Evolutionary conservation across 2,888 invertebrate genomes (phyloP), one percentile per base, ranked within the genome.

Genomic region (Lathronympha strigana): DNA sequence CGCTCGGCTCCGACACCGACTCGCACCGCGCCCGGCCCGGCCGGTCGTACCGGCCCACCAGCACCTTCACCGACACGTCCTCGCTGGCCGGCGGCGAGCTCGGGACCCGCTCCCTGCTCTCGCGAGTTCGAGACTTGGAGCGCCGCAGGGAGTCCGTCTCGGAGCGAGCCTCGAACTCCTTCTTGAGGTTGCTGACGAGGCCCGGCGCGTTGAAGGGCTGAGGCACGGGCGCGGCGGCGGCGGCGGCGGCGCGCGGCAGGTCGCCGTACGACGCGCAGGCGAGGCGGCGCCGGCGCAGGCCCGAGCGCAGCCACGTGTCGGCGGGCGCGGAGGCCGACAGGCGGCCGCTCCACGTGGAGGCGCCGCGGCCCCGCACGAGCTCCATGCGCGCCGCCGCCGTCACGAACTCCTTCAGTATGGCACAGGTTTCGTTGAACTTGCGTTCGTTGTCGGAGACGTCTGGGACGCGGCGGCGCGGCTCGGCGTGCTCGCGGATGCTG

Each of bases 131-230:
- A 58, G 78, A 63, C 57, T 70, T 74, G 54, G 72, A 61, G 43
- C 80, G 78, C 38, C 77, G 79, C 62, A 69, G 73, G 61, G 78
- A 58, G 66, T 80, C 82, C 38, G 69, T 71, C 76, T 84, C 86
- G 51, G 83, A 84, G 66, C 85, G 87, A 58, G 97, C 97, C 91
- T 98, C 97, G 84, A 97, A 97, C 84, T 96, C 97, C 82, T 95
- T 95, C 86, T 97, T 97, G 73, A 97, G 94, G 92, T 95, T 96
- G 92, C 95, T 95, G 73, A 97, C 97, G 82, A 96, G 95, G 28
- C 97, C 97, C 47, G 94, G 93, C 67, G 93, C 87, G 78, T 78
- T 67, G 45, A 76, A 76, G 80, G 73, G 68, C 70, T 71, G 54
- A 43, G 62, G 64, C 60, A 61, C 61, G 51, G 66, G 55, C 33